A percentile compares a stretch with the other conserved stretches of the same genome.
Conservation (phyloP, 2,797 vertebrate species). For the Oreortyx pictus region DNA sequence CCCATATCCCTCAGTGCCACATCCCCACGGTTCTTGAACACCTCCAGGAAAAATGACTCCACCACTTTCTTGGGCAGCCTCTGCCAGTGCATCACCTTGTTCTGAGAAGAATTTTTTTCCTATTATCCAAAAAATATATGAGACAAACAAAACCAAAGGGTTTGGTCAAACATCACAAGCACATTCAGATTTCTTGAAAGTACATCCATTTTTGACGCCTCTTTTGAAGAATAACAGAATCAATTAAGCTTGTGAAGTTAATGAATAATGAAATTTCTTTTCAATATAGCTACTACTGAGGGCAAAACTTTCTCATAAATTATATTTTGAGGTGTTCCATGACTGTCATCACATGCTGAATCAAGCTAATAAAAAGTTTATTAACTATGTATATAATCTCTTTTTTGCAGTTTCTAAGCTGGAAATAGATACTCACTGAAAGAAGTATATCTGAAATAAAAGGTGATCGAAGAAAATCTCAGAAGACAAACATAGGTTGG, state of each 20-base stretch:
- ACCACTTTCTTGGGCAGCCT: no score
- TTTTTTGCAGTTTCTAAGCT: background rate
- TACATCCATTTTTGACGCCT: background rate
- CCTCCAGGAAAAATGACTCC: no score
- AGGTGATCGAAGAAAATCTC: background rate
- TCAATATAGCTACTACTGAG: background rate
- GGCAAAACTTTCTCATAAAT: background rate
- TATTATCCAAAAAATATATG: background rate
- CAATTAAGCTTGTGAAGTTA: background rate
- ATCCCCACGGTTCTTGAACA: no score
- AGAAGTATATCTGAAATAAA: background rate
- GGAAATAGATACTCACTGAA: rapidly evolving
- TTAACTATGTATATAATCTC: background rate
- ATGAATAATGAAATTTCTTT: background rate
- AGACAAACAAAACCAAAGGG: background rate
- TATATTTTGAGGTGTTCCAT: background rate
- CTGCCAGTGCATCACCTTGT: no score
- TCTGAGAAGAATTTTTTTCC: no score
- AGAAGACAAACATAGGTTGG: background rate
- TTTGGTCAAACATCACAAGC: background rate
- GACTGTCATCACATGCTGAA: background rate
- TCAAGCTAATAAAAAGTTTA: background rate
- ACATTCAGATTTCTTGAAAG: background rate
- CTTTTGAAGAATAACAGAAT: background rate
- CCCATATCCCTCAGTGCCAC: no score